These are phyloP conservation scores for Leistus spinibarbis DNA, from an alignment of 2,888 invertebrate genomes.

Conservation along the genomic window DNA sequence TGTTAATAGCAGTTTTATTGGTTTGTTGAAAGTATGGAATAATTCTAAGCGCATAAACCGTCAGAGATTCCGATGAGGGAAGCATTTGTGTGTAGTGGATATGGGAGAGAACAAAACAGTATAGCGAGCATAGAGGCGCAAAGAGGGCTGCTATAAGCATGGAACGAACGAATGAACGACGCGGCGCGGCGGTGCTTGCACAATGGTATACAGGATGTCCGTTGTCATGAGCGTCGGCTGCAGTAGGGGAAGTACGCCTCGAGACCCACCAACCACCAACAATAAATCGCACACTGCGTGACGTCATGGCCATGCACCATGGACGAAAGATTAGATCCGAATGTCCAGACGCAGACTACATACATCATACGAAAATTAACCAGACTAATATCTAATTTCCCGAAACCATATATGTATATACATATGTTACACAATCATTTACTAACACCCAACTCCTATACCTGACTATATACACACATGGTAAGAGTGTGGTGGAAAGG, in stretches of 20 bases:
- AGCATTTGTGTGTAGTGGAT: too few species aligned
- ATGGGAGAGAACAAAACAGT: too few species aligned
- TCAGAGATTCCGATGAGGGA: too few species aligned
- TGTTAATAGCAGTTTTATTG: too few species aligned
- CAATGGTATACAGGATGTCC: conserved; percentile 32
- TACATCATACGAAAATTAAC: not conserved
- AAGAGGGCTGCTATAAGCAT: too few species aligned
- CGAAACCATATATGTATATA: not conserved
- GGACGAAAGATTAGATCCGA: not conserved
- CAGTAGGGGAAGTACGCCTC: conserved; percentile 9
- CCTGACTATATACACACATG: too few species aligned
- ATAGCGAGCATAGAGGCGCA: too few species aligned
- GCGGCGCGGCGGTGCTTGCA: not conserved
- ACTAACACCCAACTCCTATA: too few species aligned
- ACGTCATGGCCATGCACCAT: not conserved
- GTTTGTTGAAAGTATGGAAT: too few species aligned
- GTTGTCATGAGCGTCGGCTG: conserved; percentile 18
- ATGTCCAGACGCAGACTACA: not conserved
- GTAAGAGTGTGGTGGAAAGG: too few species aligned
- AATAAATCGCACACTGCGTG: conserved; percentile 16
- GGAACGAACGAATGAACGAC: not conserved
- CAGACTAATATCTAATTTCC: not conserved
- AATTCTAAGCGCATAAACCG: too few species aligned
- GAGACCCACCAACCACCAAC: conserved; percentile 19
- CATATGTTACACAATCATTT: too few species aligned